Percentiles rank a stretch among this genome's conserved stretches.
Evolutionary conservation across 2,113 vertebrate genomes (phyloP).

Genomic region (Halichoeres trimaculatus): DNA sequence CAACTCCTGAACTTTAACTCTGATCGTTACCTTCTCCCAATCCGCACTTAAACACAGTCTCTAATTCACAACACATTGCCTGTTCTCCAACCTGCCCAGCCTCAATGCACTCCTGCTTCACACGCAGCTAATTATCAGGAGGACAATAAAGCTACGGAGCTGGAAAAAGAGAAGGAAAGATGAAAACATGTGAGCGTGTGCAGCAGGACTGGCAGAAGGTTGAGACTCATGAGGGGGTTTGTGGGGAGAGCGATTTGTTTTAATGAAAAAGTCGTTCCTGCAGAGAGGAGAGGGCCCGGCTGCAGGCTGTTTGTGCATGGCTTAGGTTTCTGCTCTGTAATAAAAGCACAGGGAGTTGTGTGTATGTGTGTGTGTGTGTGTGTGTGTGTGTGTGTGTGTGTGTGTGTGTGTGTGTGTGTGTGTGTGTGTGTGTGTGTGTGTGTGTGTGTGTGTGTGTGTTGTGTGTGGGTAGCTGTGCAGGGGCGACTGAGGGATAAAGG

Average conservation of each 20-base stretch:
- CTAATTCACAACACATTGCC: constrained; percentile 63
- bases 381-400: constrained; percentile 49
- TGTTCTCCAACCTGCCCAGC: constrained; percentile 47
- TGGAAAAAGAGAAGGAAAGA: constrained; percentile 22
- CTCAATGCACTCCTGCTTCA: constrained; percentile 32
- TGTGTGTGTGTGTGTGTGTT: constrained; percentile 51
- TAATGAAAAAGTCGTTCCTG: constrained; percentile 78
- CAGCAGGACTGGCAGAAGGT: constrained; percentile 55
- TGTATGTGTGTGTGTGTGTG: constrained; percentile 27
- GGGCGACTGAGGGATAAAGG: constrained; percentile 51
- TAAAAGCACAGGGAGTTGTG: constrained; percentile 70
- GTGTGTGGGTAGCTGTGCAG: no score
- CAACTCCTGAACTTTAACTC: constrained; percentile 2
- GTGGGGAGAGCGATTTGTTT: constrained; percentile 69
- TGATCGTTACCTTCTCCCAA: constrained; percentile 13
- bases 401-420: constrained; percentile 49
- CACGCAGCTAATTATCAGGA: constrained; percentile 57
- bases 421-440: constrained; percentile 32
- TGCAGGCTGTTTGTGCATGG: constrained; percentile 76
- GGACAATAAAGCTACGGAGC: constrained; percentile 65
- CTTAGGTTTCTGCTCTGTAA: constrained; percentile 78
- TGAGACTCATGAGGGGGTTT: constrained; percentile 61
- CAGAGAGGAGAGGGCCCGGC: constrained; percentile 58
- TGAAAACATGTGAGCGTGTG: constrained; percentile 63
- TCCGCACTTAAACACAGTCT: constrained; percentile 10